phyloP scores from a whole-genome alignment of 1,140 invertebrate species.

The Drosophila orosa region DNA sequence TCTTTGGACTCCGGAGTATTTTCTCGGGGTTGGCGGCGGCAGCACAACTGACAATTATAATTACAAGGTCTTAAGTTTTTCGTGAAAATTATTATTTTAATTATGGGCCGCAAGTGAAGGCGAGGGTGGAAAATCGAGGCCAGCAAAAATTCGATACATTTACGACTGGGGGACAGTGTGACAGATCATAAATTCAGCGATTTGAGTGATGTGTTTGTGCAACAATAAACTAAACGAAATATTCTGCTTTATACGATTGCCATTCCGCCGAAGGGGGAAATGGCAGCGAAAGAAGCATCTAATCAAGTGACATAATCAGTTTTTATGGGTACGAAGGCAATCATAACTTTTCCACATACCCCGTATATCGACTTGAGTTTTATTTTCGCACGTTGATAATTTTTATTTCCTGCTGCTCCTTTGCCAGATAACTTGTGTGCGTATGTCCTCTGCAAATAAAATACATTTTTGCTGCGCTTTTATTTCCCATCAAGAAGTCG shows the following conservation, averaged over 20 bases:
- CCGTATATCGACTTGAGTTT: conserved; percentile 48
- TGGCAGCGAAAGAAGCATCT: conserved; percentile 49
- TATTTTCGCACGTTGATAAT: conserved; percentile 80
- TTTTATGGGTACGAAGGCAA: conserved; percentile 66
- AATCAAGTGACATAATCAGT: conserved; percentile 76
- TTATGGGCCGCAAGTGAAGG: conserved; percentile 43
- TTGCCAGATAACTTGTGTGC: conserved; percentile 21
- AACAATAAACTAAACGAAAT: conserved; percentile 54
- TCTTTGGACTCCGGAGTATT: conserved; percentile 1
- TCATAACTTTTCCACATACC: conserved; percentile 66
- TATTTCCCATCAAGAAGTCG: conserved; percentile 58
- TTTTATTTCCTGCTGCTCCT: conserved; percentile 66
- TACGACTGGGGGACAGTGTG: conserved; percentile 46
- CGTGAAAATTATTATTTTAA: conserved; percentile 82
- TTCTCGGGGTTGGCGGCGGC: conserved; percentile 56
- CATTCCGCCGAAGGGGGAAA: conserved; percentile 17
- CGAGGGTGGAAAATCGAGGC: conserved; percentile 30
- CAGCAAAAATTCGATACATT: conserved; percentile 59
- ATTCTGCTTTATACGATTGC: conserved; percentile 51
- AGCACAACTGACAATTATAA: conserved; percentile 80
- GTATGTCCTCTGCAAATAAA: conserved; percentile 68
- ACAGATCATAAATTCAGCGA: conserved; percentile 73
- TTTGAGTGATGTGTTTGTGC: conserved; percentile 56
- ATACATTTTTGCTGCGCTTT: conserved; percentile 67
- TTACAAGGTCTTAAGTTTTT: conserved; percentile 82